Evolutionary conservation across 35 echinoderm and acorn worm genomes (phyloP).

Genomic region (Nesometra sesokonis): DNA sequence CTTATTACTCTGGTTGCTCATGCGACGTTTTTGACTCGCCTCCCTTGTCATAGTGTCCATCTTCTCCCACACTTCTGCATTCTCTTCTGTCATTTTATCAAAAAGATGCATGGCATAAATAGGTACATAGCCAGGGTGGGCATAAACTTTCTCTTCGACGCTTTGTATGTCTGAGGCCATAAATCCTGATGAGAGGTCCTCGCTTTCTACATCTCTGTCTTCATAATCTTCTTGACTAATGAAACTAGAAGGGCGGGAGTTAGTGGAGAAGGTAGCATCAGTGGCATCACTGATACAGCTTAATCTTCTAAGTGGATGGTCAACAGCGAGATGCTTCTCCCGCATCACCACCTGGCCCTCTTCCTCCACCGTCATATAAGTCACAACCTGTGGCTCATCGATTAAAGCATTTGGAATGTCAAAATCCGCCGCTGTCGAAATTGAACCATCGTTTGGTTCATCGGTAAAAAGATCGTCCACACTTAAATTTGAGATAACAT

Average conservation of each 20-base stretch:
- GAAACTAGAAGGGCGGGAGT: conserved; percentile 82
- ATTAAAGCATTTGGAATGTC: conserved; percentile 36
- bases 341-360: conserved; percentile 95
- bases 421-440: conserved; percentile 44
- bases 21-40: neutral
- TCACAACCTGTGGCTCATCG: conserved; percentile 76
- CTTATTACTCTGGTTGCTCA: neutral
- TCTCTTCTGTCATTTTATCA: neutral
- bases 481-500: conserved; percentile 79
- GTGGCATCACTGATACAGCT: conserved; percentile 97
- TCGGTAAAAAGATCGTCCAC: conserved; percentile 63
- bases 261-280: conserved; percentile 89
- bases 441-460: conserved; percentile 47
- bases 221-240: conserved; percentile 48
- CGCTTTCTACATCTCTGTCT: conserved; percentile 42
- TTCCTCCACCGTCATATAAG: conserved; percentile 92
- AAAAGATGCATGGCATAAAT: neutral
- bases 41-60: conserved; percentile 13
- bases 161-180: neutral
- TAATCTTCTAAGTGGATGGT: conserved; percentile 80
- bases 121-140: neutral
- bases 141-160: neutral
- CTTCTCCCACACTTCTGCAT: conserved; percentile 23
- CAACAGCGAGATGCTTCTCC: conserved; percentile 86
- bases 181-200: neutral